Percentiles rank a stretch among this genome's conserved stretches.
These are phyloP conservation scores for Sarcophaga variegata DNA, from an alignment of 2,888 invertebrate genomes.

Conservation along the genomic window DNA sequence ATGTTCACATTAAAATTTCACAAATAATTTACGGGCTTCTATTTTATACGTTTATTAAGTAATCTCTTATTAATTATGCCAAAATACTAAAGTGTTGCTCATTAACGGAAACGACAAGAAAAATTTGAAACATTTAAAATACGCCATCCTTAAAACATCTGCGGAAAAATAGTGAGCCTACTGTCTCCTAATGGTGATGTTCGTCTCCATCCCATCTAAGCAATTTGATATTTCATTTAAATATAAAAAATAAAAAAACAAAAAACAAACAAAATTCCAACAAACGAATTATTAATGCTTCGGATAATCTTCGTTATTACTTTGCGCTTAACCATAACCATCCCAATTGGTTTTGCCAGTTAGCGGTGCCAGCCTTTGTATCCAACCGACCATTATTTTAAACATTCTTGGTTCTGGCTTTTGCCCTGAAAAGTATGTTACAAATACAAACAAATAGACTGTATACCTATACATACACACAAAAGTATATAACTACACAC, in stretches of 20 bases:
- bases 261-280: conserved; percentile 23
- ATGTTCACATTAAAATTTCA: too few species aligned
- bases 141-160: too few species aligned
- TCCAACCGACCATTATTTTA: conserved; percentile 30
- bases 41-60: too few species aligned
- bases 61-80: not conserved
- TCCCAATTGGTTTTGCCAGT: conserved; percentile 4
- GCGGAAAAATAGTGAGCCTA: too few species aligned
- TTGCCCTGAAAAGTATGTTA: conserved; percentile 9
- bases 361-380: conserved; percentile 10
- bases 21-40: too few species aligned
- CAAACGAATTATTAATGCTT: conserved; percentile 48
- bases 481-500: conserved; percentile 3
- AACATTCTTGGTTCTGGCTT: conserved; percentile 42
- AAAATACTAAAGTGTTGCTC: not conserved
- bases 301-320: conserved; percentile 56
- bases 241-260: not conserved
- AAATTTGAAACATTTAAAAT: too few species aligned
- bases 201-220: not conserved
- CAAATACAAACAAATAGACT: not conserved
- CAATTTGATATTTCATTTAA: not conserved
- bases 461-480: not conserved
- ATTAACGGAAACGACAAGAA: too few species aligned
- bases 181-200: too few species aligned
- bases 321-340: conserved; percentile 49